Evolutionary conservation across 2,113 vertebrate genomes (phyloP), one percentile per base, ranked within the genome.

Genomic region (Oceanodroma tethys): DNA sequence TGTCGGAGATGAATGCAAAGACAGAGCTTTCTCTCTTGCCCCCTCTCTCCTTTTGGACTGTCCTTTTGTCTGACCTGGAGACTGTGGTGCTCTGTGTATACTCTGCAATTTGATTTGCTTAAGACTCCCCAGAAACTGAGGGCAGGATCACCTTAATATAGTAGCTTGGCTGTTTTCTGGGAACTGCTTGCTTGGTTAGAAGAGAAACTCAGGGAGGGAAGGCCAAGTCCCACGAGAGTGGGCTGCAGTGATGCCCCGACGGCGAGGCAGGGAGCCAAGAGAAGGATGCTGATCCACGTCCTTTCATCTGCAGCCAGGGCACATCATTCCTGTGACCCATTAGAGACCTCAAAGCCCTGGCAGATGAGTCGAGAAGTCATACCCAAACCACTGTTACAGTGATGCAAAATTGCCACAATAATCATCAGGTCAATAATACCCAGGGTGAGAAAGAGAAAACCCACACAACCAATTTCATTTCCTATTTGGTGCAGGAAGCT

Each of bases 1-100:
- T 92, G 84, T 93, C 91, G 92, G 68, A 70, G 83, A 81, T 73
- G 50, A 96, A 94, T 96, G 85, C 91, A 95, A 95, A 92, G 79
- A 76, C 65, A 86, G 87, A 93, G 80, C 87, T 88, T 88, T 91
- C 55, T 72, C 90, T 90, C 29, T 94, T 93, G 88, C 71, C 76
- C 81, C 62, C 60, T 72, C 55, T 89, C 78, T 84, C 48, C 75
- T 91, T 91, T 91, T 90, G 82, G 86, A 93, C 80, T n/a, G 48
- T 89, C 55, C 62, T 88, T 95, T 91, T 15, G 3, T 81, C 81
- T 93, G 45, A 78, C 48, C 32, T 2, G 53, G 83, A 94, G 78
- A 58, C 63, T 82, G 19, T 74, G 52, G 47, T 85, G 80, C 75
- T 96, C 80, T 94, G 38, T 81, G 45, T 90, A 82, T 63, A 75